Percentiles rank a stretch among this genome's conserved stretches.
Evolutionary conservation across 2,888 invertebrate genomes (phyloP).

Genomic region (Spodoptera littoralis): DNA sequence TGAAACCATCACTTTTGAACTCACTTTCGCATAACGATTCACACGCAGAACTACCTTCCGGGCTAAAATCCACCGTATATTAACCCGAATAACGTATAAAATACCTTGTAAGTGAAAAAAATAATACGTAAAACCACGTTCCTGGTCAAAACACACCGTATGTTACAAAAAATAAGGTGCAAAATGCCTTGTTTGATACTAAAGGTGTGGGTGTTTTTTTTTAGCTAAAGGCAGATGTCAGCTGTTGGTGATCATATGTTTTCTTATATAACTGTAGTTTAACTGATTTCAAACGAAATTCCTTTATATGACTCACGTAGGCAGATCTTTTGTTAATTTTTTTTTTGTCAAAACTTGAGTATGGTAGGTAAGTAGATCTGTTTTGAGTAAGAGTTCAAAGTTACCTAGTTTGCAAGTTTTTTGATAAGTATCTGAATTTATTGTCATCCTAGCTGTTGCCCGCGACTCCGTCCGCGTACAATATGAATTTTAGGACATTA

Average conservation of each 20-base stretch:
- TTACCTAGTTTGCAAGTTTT: not conserved
- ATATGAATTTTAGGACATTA: too few relatives aligned
- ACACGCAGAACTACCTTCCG: not conserved
- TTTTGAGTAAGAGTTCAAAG: slow-evolving; percentile 27
- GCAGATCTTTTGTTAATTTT: slow-evolving; percentile 25
- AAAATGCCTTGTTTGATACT: not conserved
- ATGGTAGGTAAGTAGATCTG: not conserved
- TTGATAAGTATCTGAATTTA: too few relatives aligned
- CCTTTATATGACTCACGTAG: slow-evolving; percentile 48
- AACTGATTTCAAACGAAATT: slow-evolving; percentile 79
- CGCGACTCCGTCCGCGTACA: too few relatives aligned
- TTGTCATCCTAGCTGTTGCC: too few relatives aligned
- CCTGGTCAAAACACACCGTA: not conserved
- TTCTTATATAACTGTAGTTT: slow-evolving; percentile 74
- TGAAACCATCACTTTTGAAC: slow-evolving; percentile 26
- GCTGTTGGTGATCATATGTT: slow-evolving; percentile 82
- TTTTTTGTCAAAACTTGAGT: slow-evolving; percentile 30
- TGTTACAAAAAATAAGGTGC: fast-evolving
- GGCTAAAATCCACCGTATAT: too few relatives aligned
- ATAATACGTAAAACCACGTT: not conserved
- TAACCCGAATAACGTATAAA: not conserved
- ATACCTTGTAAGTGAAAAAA: not conserved
- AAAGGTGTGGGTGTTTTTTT: slow-evolving; percentile 62
- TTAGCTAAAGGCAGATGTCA: slow-evolving; percentile 71
- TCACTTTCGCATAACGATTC: slow-evolving; percentile 25